Percentiles rank a stretch among this genome's conserved stretches.
Evolutionary conservation across 1,140 invertebrate genomes (phyloP).

Genomic region (Drosophila paulistorum): DNA sequence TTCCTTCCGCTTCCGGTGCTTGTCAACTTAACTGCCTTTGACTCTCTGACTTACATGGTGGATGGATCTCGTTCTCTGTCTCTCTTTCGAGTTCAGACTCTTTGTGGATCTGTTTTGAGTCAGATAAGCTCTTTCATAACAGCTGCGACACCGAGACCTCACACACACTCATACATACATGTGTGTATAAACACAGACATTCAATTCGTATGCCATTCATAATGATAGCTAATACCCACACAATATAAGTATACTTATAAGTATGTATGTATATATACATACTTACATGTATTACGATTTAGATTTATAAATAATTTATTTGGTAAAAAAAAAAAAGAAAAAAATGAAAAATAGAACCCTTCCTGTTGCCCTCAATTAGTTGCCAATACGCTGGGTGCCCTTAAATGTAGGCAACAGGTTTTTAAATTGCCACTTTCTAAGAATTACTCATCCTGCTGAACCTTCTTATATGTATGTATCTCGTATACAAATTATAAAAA

Average conservation of each 20-base stretch:
- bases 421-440: background rate
- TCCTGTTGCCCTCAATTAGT: background rate
- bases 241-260: background rate
- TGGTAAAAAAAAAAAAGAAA: background rate
- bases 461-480: no score
- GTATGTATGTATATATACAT: no score
- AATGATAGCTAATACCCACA: conserved; percentile 1
- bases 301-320: background rate
- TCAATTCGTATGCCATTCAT: conserved; percentile 3
- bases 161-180: background rate
- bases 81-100: background rate
- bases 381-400: background rate
- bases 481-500: no score
- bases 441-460: no score
- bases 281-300: background rate
- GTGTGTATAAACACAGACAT: background rate
- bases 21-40: conserved; percentile 18
- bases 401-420: conserved; percentile 8
- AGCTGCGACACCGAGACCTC: conserved; percentile 1
- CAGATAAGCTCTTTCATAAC: conserved; percentile 1
- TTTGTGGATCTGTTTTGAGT: background rate
- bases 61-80: background rate
- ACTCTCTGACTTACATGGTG: conserved; percentile 3
- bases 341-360: background rate
- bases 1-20: conserved; percentile 26